Percentiles rank a stretch among this genome's conserved stretches.
phyloP scores from a whole-genome alignment of 2,113 vertebrate genomes.

The Melierax canorus region DNA sequence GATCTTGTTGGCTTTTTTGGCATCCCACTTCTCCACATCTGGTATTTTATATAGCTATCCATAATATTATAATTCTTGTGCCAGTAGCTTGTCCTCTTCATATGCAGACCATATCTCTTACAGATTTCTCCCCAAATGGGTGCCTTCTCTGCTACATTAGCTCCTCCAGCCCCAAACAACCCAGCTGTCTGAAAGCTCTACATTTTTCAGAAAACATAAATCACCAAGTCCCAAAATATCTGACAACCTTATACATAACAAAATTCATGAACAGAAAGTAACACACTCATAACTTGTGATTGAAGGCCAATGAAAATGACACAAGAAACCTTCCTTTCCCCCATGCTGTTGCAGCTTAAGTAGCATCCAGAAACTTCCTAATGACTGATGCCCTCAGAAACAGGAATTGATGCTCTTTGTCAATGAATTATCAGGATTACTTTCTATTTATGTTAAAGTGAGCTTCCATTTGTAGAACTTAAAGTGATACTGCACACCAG shows the following conservation, averaged over 20 bases:
- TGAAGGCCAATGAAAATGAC: background rate
- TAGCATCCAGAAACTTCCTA: background rate
- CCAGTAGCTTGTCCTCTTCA: constrained; percentile 52
- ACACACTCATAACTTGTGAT: background rate
- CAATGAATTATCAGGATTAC: background rate
- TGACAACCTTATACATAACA: background rate
- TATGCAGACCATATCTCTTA: background rate
- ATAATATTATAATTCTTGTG: constrained; percentile 22
- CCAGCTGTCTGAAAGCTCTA: background rate
- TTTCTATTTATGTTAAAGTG: background rate
- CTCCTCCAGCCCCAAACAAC: background rate
- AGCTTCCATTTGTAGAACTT: background rate
- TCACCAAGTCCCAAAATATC: background rate
- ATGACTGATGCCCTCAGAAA: background rate
- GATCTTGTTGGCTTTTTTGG: constrained; percentile 52
- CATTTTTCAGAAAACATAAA: background rate
- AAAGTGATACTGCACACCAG: background rate
- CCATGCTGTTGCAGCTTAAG: background rate
- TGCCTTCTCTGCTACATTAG: background rate
- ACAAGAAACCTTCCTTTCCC: background rate
- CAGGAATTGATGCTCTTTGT: background rate
- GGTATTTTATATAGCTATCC: constrained; percentile 55
- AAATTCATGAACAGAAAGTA: background rate
- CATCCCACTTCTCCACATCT: constrained; percentile 48
- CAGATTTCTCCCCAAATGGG: background rate